These are phyloP conservation scores for Microchirus variegatus DNA, from an alignment of 2,797 vertebrate genomes.

Conservation along the genomic window DNA sequence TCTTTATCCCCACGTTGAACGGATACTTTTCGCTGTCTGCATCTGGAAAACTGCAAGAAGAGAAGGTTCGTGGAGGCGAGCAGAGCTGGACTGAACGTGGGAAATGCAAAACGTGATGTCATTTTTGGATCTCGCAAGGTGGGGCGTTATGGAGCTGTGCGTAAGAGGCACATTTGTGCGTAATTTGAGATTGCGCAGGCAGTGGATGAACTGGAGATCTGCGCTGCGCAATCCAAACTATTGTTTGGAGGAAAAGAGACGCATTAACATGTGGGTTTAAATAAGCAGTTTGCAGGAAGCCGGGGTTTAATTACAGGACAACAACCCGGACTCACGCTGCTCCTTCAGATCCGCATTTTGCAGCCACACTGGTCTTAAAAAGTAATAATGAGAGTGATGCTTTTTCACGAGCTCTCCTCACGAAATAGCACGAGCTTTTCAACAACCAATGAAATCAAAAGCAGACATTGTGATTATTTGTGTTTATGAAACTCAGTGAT, in stretches of 20 bases:
- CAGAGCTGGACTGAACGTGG: conserved; percentile 78
- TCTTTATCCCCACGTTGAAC: neutral
- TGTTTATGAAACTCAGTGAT: neutral
- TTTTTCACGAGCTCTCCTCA: no score
- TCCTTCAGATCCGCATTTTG: no score
- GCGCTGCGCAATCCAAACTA: conserved; percentile 15
- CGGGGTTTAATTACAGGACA: conserved; percentile 12
- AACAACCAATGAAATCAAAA: no score
- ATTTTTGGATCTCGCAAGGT: conserved; percentile 74
- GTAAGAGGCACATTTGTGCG: conserved; percentile 65
- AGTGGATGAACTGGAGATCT: conserved; percentile 43
- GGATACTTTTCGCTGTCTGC: conserved; percentile 35
- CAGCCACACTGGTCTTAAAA: no score
- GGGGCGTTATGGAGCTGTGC: conserved; percentile 65
- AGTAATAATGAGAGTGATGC: no score
- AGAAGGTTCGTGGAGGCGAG: conserved; percentile 49
- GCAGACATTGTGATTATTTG: no score
- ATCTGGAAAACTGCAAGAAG: conserved; percentile 46
- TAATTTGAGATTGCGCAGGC: conserved; percentile 53
- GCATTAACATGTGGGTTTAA: neutral
- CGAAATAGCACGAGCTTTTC: no score
- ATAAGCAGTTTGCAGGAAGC: neutral
- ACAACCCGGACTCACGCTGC: conserved; percentile 11
- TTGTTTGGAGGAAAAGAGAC: conserved; percentile 22
- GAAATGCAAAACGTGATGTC: conserved; percentile 85